Base-by-base conservation (phyloP, 2,888 invertebrate genomes). In the Diadegma fenestrale region DNA sequence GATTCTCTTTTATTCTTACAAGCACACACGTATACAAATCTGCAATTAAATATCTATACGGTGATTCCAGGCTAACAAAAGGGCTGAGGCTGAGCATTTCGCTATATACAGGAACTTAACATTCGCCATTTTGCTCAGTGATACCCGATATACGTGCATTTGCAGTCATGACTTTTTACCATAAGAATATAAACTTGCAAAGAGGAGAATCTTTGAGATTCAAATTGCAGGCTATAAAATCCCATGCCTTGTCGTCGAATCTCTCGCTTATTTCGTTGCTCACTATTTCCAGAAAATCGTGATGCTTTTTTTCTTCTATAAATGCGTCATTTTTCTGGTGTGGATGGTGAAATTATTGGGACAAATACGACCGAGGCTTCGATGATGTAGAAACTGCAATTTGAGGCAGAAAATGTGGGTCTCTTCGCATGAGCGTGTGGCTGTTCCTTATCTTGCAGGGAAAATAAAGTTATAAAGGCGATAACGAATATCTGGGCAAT, bases 201-300 rank as follows among this genome's bases (percentile, higher is more conserved):
- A n/a, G 54, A 48, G 41, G 43, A 43, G 51, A 26, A 48, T 64
- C 66, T 37, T 68, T 68, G 43, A 58, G 80, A 64, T 41, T 51
- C 72, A 43, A 66, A 33, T 64, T 58, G 54, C 54, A 51, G 54
- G 73, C 33, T 48, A 73, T 80, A 51, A 80, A 71, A 72, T 72
- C 48, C 54, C 54, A 17, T 63, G 73, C 48, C 58, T 43, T 72
- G 48, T 80, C 80, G 19, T 72, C 66, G 73, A 54, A 58, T 73
- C 45, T 33, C 66, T 37, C 26, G 14, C 51, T 33, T 58, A 41
- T 22, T 58, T 26, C 41, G 7, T 37, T 58, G 26, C 22, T 14
- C 14, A 43, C 17, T 22, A 19, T 58, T 30, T 26, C 58, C 58
- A 19, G 26, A 58, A 41, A 58, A 26, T 41, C 17, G 58, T 22